Conservation (phyloP, 2,888 invertebrate genomes). For the Temnothorax rugatulus region DNA sequence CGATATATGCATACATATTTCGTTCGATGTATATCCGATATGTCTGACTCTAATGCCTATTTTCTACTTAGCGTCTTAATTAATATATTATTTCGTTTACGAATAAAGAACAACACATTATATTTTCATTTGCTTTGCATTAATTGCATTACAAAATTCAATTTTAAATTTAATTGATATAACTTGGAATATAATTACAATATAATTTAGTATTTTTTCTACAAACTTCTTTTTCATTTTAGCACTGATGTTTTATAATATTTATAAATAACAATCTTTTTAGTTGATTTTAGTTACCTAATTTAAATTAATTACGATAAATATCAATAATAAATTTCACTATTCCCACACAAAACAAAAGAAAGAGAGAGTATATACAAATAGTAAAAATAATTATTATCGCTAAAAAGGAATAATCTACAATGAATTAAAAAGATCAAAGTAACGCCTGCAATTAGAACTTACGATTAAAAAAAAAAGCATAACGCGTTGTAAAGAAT, state of each 20-base stretch:
- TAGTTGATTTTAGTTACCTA: background rate
- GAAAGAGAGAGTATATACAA: background rate
- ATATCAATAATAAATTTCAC: conserved; percentile 1
- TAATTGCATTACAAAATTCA: conserved; percentile 7
- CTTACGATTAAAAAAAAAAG: background rate
- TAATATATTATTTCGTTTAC: background rate
- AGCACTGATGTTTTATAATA: background rate
- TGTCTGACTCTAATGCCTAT: conserved; percentile 8
- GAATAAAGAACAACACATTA: background rate
- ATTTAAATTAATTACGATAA: background rate
- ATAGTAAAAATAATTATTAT: background rate
- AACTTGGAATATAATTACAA: background rate
- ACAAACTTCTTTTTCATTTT: background rate
- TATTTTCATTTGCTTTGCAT: background rate
- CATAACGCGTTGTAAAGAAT: background rate
- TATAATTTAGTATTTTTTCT: background rate
- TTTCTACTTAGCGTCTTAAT: conserved; percentile 9
- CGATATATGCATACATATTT: background rate
- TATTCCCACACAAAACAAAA: background rate
- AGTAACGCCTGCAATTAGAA: background rate
- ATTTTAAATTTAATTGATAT: background rate
- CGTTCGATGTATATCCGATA: background rate
- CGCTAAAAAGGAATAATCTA: background rate
- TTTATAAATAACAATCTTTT: background rate
- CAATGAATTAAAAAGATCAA: background rate